Percentiles rank a stretch among this genome's conserved stretches.
phyloP scores from a whole-genome alignment of 2,113 vertebrate species.

The Oreotragus oreotragus region DNA sequence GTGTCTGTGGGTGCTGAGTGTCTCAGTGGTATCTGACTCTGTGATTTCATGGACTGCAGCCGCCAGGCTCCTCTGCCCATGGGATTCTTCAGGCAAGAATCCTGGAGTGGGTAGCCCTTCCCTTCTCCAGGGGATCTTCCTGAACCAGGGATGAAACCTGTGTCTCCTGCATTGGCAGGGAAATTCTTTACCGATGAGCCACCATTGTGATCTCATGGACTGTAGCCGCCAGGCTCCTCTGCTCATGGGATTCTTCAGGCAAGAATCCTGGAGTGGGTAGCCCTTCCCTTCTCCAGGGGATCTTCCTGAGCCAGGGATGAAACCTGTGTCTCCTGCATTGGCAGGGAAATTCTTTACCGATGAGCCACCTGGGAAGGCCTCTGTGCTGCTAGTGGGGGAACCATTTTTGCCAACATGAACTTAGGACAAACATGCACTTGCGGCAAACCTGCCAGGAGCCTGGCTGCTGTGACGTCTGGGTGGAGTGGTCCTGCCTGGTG shows the following conservation, averaged over 20 bases:
- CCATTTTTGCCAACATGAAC: neutral
- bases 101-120: neutral
- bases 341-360: too few species aligned
- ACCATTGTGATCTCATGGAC: too few species aligned
- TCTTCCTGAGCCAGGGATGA: too few species aligned
- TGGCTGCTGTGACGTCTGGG: fast-evolving
- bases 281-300: too few species aligned
- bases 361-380: neutral
- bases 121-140: neutral
- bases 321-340: too few species aligned
- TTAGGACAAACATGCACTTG: too few species aligned
- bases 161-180: neutral
- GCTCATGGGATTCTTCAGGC: too few species aligned
- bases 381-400: neutral
- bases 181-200: neutral
- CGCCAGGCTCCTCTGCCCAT: neutral
- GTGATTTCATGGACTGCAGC: neutral
- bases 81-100: neutral
- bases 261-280: too few species aligned
- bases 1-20: neutral
- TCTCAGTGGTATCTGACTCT: neutral
- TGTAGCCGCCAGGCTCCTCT: too few species aligned
- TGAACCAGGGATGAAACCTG: neutral
- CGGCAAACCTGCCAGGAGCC: neutral
- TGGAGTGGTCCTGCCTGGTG: fast-evolving